Conservation (phyloP, 1,140 invertebrate species). For the Oryzaephilus surinamensis region DNA sequence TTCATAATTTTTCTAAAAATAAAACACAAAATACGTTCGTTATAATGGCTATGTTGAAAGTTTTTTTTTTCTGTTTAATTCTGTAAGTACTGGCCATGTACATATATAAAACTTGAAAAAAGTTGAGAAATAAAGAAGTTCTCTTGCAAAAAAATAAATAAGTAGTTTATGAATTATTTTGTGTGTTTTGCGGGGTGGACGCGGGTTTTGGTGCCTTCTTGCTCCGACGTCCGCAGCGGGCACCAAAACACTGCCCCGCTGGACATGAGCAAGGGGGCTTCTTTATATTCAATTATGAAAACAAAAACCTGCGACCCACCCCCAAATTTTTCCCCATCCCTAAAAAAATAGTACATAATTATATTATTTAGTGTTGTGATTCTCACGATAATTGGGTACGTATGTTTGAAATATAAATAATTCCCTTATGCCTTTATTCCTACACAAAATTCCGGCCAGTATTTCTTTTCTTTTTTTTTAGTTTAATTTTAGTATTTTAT, state of each 20-base stretch:
- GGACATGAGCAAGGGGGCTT: conserved; percentile 37
- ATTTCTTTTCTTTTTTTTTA: background rate
- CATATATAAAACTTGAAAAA: conserved; percentile 19
- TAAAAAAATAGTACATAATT: background rate
- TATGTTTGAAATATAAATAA: background rate
- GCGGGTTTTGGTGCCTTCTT: conserved; percentile 39
- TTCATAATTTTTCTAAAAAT: no score
- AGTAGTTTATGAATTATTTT: no score
- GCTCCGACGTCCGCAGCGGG: conserved; percentile 40
- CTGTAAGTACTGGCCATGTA: conserved; percentile 22
- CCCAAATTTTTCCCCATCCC: conserved; percentile 3
- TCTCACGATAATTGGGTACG: background rate
- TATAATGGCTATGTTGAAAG: no score
- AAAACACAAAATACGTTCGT: no score
- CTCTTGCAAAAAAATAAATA: conserved; percentile 37
- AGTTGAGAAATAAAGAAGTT: conserved; percentile 40
- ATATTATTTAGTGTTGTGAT: background rate
- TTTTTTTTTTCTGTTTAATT: no score
- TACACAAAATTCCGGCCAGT: background rate
- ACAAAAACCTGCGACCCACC: conserved; percentile 24
- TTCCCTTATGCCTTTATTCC: background rate
- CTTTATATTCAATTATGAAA: conserved; percentile 20
- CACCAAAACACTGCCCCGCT: conserved; percentile 60
- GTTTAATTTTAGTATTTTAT: no score
- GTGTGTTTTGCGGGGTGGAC: conserved; percentile 33